These are phyloP conservation scores for Diloba caeruleocephala DNA, from an alignment of 2,888 invertebrate species.

Conservation along the genomic window DNA sequence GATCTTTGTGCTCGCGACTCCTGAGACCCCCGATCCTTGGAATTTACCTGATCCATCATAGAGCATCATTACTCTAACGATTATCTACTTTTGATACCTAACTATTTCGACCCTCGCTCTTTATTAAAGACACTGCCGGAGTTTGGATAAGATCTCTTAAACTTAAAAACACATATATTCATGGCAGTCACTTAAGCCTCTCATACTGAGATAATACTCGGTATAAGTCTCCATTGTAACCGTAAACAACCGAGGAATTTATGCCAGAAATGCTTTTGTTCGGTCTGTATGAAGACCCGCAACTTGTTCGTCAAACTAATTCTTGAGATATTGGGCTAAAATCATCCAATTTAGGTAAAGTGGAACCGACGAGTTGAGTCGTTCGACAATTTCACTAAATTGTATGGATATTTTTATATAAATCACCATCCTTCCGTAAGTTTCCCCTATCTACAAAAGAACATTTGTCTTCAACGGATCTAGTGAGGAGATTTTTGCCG, in stretches of 20 bases:
- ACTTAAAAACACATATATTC: slow-evolving; percentile 60
- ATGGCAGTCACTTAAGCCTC: slow-evolving; percentile 64
- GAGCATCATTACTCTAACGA: too few relatives aligned
- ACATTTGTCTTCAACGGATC: slow-evolving; percentile 83
- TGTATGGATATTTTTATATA: slow-evolving; percentile 87
- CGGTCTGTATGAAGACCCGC: slow-evolving; percentile 69
- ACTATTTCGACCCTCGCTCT: not conserved
- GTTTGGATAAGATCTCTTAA: slow-evolving; percentile 15
- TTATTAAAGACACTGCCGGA: slow-evolving; percentile 4
- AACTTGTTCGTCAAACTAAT: slow-evolving; percentile 85
- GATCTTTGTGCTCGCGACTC: too few relatives aligned
- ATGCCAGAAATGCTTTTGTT: slow-evolving; percentile 81
- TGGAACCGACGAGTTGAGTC: slow-evolving; percentile 82
- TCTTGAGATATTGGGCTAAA: slow-evolving; percentile 82
- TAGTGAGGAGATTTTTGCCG: slow-evolving; percentile 73
- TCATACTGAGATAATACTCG: slow-evolving; percentile 73
- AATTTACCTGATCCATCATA: too few relatives aligned
- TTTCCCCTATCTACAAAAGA: slow-evolving; percentile 81
- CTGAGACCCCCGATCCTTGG: too few relatives aligned
- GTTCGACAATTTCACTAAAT: slow-evolving; percentile 83
- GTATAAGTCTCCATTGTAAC: slow-evolving; percentile 77
- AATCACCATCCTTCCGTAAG: slow-evolving; percentile 81
- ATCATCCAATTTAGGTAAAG: slow-evolving; percentile 86
- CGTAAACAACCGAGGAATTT: slow-evolving; percentile 80
- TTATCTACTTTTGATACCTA: not conserved